Base-by-base conservation (phyloP, 2,888 invertebrate species). In the Lithophane socia region DNA sequence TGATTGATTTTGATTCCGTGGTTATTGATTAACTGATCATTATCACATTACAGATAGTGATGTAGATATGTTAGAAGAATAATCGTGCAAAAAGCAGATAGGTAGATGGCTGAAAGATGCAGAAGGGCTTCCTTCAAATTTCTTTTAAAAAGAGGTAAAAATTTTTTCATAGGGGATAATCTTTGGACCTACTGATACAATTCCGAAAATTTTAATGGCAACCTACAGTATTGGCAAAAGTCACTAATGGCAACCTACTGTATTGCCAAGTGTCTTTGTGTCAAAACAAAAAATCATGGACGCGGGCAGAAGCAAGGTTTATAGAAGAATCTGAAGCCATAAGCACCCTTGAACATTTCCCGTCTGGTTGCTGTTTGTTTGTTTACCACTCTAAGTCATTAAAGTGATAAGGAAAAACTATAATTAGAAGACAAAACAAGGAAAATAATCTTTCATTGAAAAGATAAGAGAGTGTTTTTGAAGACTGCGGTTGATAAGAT, bases 401-500 rank as follows among this genome's bases (percentile, higher is more conserved):
- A 16, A 44, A 44, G 49, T 77, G 8, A 60, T 60, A 77, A 29
- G 10, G 24, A 49, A 21, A 9, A 47, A 37, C 13, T 29, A 18
- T 60, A 12, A 79, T 18, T 13, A 18, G 2, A 16, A 52, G 7
- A 52, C 13, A 72, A 60, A 52, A 77, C 29, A 16, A 80, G 52
- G 29, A 77, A 70, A 49, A 16, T 0, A n/a, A 29, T 13, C 3
- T 47, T 42, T 42, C 4, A 52, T 58, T 52, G 18, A 79, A 49
- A 56, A 58, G 24, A 70, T 60, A 37, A 64, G 7, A 29, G 13
- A 29, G 16, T 70, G n/a, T 71, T 21, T 52, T 4, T 52, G 1
- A 79, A 52, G n/a, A 21, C 49, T 60, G 16, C 13, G n/a, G 37
- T 52, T 54, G 52, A 80, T 54, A 52, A 60, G 2, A 37, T 61